phyloP scores from a whole-genome alignment of 2,888 invertebrate species.

The Mythimna lalbum region DNA sequence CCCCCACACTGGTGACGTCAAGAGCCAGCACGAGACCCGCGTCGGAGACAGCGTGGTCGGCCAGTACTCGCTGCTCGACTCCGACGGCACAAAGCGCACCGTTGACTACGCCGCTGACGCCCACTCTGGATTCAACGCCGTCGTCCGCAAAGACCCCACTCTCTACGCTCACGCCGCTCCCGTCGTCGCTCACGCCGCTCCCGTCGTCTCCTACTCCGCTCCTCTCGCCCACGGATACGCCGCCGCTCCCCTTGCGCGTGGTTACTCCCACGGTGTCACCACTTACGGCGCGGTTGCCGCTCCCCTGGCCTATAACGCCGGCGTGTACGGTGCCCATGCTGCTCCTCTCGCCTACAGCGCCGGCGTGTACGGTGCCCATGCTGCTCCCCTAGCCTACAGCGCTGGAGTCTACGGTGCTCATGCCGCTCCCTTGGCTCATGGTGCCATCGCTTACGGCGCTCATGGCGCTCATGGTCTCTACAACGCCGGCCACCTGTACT shows the following conservation, averaged over 20 bases:
- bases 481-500: conserved; percentile 58
- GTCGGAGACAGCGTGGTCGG: conserved; percentile 92
- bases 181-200: conserved; percentile 75
- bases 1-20: conserved; percentile 88
- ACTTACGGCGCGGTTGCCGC: conserved; percentile 66
- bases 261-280: conserved; percentile 68
- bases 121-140: conserved; percentile 90
- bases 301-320: conserved; percentile 43
- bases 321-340: too few relatives aligned
- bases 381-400: conserved; percentile 67
- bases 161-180: conserved; percentile 73
- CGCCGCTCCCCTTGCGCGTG: conserved; percentile 69
- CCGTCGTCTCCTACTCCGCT: conserved; percentile 67
- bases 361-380: conserved; percentile 64
- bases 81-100: conserved; percentile 92
- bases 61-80: conserved; percentile 88
- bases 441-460: conserved; percentile 56
- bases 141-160: conserved; percentile 88
- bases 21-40: conserved; percentile 92
- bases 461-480: conserved; percentile 60
- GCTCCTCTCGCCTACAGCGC: too few relatives aligned
- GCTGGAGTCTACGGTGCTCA: conserved; percentile 51
- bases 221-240: conserved; percentile 63
- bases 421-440: too few relatives aligned
- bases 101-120: conserved; percentile 91